phyloP scores from a whole-genome alignment of 2,888 invertebrate genomes.

The Chaetogeoica ovagalla region DNA sequence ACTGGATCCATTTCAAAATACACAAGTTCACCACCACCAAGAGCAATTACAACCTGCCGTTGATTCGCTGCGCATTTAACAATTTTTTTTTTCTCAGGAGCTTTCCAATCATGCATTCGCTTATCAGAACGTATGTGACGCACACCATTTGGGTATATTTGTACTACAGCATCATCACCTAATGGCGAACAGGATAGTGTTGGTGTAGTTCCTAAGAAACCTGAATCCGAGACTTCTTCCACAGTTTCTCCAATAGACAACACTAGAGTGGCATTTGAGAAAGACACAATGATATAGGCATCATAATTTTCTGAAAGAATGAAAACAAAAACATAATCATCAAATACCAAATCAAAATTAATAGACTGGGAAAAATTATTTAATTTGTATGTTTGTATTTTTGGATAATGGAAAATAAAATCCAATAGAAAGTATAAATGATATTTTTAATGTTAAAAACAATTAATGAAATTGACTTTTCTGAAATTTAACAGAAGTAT shows the following conservation, averaged over 20 bases:
- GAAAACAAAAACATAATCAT: conserved; percentile 44
- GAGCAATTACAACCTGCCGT: conserved; percentile 95
- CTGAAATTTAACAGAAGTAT: not conserved
- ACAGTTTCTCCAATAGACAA: conserved; percentile 99
- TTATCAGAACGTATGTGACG: conserved; percentile 97
- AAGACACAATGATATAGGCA: conserved; percentile 99
- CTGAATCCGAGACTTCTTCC: conserved; percentile 99
- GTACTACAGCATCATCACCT: conserved; percentile 96
- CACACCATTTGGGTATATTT: conserved; percentile 98
- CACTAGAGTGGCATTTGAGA: conserved; percentile 97
- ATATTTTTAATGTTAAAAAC: not conserved
- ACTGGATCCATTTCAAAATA: conserved; percentile 99
- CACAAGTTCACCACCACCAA: conserved; percentile 95
- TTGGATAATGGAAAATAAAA: conserved; percentile 24
- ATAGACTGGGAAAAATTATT: conserved; percentile 21
- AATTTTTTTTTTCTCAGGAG: conserved; percentile 95
- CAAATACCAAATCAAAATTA: not conserved
- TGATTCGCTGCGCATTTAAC: conserved; percentile 98
- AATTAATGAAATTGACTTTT: not conserved
- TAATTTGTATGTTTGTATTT: not conserved
- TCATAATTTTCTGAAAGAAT: conserved; percentile 92
- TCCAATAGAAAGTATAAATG: conserved; percentile 1
- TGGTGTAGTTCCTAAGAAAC: conserved; percentile 97
- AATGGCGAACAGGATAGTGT: conserved; percentile 97
- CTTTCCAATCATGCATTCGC: conserved; percentile 99